These are phyloP conservation scores for Parnassius mnemosyne DNA, from an alignment of 2,888 invertebrate species.

Conservation along the genomic window DNA sequence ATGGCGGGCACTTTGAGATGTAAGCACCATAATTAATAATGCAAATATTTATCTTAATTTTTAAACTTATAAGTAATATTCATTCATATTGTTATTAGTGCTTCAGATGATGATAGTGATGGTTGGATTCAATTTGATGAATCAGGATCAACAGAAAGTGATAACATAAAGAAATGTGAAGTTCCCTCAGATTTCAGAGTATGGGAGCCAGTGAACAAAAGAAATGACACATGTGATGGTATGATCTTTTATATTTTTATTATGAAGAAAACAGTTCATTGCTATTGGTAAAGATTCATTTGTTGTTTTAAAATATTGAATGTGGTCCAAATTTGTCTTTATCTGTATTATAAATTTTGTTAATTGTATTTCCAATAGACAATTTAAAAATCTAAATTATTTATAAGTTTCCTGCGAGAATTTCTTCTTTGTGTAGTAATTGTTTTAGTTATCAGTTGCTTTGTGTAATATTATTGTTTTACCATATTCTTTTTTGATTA, in stretches of 20 bases:
- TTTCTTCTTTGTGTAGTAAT: no score
- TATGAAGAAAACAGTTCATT: neutral
- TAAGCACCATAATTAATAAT: slow-evolving; percentile 40
- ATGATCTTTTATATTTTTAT: slow-evolving; percentile 25
- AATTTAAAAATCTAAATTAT: no score
- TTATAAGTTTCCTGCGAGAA: no score
- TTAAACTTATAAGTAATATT: neutral
- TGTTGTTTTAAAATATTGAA: no score
- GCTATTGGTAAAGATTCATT: no score
- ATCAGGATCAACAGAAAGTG: slow-evolving; percentile 30
- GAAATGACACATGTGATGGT: slow-evolving; percentile 40
- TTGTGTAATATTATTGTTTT: no score
- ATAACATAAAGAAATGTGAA: slow-evolving; percentile 23
- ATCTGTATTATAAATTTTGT: no score
- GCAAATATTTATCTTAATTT: no score
- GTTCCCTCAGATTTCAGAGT: slow-evolving; percentile 54
- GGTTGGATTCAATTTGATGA: slow-evolving; percentile 30
- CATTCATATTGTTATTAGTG: slow-evolving; percentile 34
- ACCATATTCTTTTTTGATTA: no score
- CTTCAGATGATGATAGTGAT: slow-evolving; percentile 35
- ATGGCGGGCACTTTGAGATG: slow-evolving; percentile 61
- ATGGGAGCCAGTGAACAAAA: slow-evolving; percentile 55
- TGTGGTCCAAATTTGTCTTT: no score
- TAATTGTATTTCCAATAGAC: no score
- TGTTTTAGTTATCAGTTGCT: no score